Percentiles rank a stretch among this genome's conserved stretches.
Evolutionary conservation across 2,888 invertebrate genomes (phyloP).

Genomic region (Acrobasis repandana): DNA sequence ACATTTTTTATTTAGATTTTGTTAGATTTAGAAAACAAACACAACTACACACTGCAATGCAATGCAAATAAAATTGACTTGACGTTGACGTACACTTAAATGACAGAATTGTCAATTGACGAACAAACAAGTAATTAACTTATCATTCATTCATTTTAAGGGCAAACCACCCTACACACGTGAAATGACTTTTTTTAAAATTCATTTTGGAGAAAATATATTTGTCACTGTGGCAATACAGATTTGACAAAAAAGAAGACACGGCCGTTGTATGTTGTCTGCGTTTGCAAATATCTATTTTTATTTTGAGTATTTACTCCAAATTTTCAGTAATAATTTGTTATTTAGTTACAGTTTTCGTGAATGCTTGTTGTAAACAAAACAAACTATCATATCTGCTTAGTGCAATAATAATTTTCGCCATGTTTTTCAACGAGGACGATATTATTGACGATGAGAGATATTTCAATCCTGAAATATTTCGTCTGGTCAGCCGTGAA

Average conservation of each 20-base stretch:
- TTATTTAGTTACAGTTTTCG: constrained; percentile 47
- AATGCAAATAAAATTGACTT: not conserved
- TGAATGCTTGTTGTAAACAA: constrained; percentile 31
- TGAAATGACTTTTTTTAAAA: not conserved
- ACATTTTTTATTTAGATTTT: not conserved
- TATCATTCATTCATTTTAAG: not conserved
- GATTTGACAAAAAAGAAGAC: constrained; percentile 44
- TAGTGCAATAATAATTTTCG: constrained; percentile 29
- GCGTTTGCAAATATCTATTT: constrained; percentile 57
- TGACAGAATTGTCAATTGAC: not conserved
- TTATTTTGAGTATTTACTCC: constrained; percentile 62
- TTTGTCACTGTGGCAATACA: constrained; percentile 34
- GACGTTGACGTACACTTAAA: no score
- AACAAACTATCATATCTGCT: not conserved
- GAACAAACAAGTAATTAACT: not conserved
- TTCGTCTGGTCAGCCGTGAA: constrained; percentile 64
- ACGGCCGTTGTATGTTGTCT: constrained; percentile 72
- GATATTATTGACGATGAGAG: constrained; percentile 45
- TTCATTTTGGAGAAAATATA: not conserved
- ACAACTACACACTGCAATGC: not conserved
- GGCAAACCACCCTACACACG: not conserved
- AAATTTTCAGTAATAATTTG: constrained; percentile 60
- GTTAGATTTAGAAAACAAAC: not conserved
- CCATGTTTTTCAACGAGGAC: constrained; percentile 67
- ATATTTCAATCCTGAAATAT: constrained; percentile 61